A percentile compares a stretch with the other conserved stretches of the same genome.
phyloP scores from a whole-genome alignment of 2,888 invertebrate genomes.

The Drosophila rellima region DNA sequence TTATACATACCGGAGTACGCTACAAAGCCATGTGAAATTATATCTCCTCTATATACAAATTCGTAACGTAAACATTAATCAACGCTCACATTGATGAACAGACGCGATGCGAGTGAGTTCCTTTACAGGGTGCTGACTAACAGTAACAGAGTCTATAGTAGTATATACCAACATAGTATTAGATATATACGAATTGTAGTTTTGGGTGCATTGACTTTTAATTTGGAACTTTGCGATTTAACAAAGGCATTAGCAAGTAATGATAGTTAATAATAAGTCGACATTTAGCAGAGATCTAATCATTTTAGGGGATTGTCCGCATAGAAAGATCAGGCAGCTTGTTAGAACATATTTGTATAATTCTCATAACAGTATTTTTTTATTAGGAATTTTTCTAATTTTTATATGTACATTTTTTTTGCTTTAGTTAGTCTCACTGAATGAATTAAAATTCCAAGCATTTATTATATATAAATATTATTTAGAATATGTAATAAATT shows the following conservation, averaged over 20 bases:
- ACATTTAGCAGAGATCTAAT: neutral
- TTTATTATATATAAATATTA: too few species aligned
- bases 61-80: conserved; percentile 61
- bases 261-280: neutral
- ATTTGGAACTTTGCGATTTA: conserved; percentile 42
- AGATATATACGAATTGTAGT: conserved; percentile 6
- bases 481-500: too few species aligned
- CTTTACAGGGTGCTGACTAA: conserved; percentile 34
- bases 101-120: conserved; percentile 26
- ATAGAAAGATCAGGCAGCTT: neutral
- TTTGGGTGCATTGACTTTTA: conserved; percentile 57
- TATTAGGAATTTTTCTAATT: neutral
- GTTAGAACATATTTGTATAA: neutral
- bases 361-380: neutral
- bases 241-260: conserved; percentile 42
- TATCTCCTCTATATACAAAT: conserved; percentile 55
- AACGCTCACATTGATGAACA: conserved; percentile 39
- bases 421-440: too few species aligned
- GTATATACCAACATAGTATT: neutral
- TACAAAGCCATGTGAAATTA: conserved; percentile 23
- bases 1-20: conserved; percentile 3
- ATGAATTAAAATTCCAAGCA: too few species aligned
- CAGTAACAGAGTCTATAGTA: conserved; percentile 26
- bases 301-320: conserved; percentile 5
- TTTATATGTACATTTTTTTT: neutral